These are phyloP conservation scores for Pelodiscus sinensis DNA, from an alignment of 2,113 vertebrate species.

Conservation along the genomic window DNA sequence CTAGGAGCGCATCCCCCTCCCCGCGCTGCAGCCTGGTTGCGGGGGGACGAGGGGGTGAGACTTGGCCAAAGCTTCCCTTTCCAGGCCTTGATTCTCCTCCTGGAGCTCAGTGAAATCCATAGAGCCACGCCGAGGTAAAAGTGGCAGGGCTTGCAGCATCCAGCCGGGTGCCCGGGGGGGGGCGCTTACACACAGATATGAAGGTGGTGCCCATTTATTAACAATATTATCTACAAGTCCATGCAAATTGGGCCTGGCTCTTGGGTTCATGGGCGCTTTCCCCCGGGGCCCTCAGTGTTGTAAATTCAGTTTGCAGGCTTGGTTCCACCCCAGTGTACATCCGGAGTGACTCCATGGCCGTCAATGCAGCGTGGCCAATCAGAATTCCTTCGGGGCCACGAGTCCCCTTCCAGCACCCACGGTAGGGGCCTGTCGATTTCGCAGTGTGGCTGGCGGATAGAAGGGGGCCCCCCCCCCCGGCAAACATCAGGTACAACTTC, in stretches of 20 bases:
- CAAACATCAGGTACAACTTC: not conserved
- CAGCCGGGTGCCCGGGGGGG: not conserved
- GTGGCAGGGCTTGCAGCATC: not conserved
- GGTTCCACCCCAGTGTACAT: not conserved
- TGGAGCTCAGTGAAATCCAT: not conserved
- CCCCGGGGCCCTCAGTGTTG: not conserved
- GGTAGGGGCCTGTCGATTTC: not conserved
- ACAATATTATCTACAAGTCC: not conserved
- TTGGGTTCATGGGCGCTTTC: not conserved
- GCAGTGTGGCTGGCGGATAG: fast-evolving
- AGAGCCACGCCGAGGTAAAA: not conserved
- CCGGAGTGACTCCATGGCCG: not conserved
- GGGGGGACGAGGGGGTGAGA: too few relatives aligned
- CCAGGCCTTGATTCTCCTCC: not conserved
- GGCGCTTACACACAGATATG: not conserved
- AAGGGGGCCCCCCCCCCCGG: not conserved
- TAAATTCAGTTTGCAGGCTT: not conserved
- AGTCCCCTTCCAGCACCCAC: not conserved
- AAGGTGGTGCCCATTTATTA: not conserved
- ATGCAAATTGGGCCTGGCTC: not conserved
- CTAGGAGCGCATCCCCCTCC: too few relatives aligned
- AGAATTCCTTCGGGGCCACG: not conserved
- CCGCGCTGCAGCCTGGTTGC: too few relatives aligned
- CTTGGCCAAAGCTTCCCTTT: not conserved
- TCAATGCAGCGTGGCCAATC: not conserved